A percentile compares a stretch with the other conserved stretches of the same genome.
phyloP scores from a whole-genome alignment of 2,797 vertebrate species.

The Diglossa cyanea region DNA sequence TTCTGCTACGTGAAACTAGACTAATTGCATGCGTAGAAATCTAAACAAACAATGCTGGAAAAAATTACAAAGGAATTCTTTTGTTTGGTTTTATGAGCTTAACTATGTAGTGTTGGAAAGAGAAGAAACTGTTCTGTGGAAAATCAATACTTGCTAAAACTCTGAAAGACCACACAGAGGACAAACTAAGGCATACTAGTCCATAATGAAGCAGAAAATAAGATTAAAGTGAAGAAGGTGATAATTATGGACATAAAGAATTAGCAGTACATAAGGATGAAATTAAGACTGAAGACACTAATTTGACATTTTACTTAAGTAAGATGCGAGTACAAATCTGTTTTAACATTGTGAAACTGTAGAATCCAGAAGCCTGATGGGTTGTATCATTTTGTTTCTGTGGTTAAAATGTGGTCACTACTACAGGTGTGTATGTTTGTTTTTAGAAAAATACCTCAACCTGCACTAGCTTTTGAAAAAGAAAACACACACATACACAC shows the following conservation, averaged over 20 bases:
- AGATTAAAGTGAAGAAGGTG: background rate
- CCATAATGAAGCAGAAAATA: background rate
- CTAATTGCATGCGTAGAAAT: background rate
- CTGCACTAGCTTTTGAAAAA: background rate
- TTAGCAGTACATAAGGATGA: background rate
- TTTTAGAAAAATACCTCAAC: slow-evolving; percentile 15
- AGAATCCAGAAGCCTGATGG: background rate
- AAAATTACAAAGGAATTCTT: background rate
- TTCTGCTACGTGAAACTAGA: background rate
- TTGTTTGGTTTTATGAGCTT: slow-evolving; percentile 12
- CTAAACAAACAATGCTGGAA: background rate
- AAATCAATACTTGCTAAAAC: background rate
- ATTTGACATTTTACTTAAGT: background rate
- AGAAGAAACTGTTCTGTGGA: background rate
- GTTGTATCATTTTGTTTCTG: background rate
- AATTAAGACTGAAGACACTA: background rate
- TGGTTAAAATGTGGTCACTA: slow-evolving; percentile 4
- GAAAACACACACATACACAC: background rate
- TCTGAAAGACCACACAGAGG: background rate
- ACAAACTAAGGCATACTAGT: background rate
- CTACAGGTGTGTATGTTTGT: background rate
- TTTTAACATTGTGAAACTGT: background rate
- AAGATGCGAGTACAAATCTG: background rate
- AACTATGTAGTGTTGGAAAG: background rate
- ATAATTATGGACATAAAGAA: background rate